Base-by-base conservation (phyloP, 1,140 invertebrate species). In the Euura lappo region DNA sequence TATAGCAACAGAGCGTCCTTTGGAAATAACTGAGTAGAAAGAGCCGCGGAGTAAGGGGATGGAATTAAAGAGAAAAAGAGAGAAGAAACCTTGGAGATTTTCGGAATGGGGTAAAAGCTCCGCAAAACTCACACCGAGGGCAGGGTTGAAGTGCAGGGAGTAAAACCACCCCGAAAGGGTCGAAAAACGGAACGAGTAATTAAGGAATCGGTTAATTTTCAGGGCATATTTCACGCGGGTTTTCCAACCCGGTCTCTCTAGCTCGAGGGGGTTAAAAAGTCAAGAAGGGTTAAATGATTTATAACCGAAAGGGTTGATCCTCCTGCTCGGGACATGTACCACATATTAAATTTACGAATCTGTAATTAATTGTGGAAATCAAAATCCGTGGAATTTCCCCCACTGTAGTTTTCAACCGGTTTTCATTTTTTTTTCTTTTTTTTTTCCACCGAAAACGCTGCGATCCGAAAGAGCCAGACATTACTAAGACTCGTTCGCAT, bases 181-280 rank as follows among this genome's bases (percentile, higher is more conserved):
- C 66, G 75, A 82, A 82, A 84, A 82, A 76, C 77, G 78, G 73
- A 80, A 78, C 74, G 79, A 79, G 81, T 84, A 84, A 84, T 84
- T 83, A 84, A 81, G 79, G 77, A 83, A 83, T 85, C 78, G 79
- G 83, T 85, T 84, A 84, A 85, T 84, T 84, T 84, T 81, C 79
- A 79, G 78, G 77, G 77, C 79, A 81, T 84, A 83, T 83, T 84
- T 85, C 82, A 85, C 77, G 73, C 67, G 69, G 4, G 7, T 68
- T 69, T 51, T 70, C 60, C 13, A 8, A 60, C 51, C 6, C 51
- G 8, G 10, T 44, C 4, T 44, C 66, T 69, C 72, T 60, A 47
- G 10, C 72, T 42, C 67, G 72, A 80, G 74, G 81, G 76, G 74
- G 77, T 78, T 79, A 76, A 83, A 80, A 81, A 75, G 68, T 64